Base-by-base conservation (phyloP, 1,140 invertebrate genomes). In the Pectinophora gossypiella region DNA sequence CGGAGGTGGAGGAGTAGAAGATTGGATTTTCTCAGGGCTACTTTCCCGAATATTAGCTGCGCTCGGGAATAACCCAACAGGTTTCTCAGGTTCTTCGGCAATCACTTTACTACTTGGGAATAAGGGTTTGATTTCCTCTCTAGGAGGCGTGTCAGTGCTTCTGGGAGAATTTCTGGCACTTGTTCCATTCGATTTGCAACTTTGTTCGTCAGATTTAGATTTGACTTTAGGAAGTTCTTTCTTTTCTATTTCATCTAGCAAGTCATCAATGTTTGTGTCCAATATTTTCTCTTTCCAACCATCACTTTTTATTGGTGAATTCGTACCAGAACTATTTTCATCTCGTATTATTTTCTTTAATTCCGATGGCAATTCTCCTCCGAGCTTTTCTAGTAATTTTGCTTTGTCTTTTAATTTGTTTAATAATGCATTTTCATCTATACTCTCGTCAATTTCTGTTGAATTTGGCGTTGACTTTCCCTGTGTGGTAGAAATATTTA, bases 241-340 rank as follows among this genome's bases (percentile, higher is more conserved):
- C 46, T 79, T 81, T 53, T 87, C 84, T 19, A 87, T 87, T 61
- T 85, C 80, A 56, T 81, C 64, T 59, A 87, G 47, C 20, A 87
- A 53, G 45, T 85, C 80, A 60, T 87, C 84, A 42, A 87, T 83
- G 51, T 82, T 76, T 38, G 70, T 61, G 32, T 67, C 58, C 13
- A 20, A 12, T 20, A 51, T 51, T 21, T 40, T 63, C 6, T 59
- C 46, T 27, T 55, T 53, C 22, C 58, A 68, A 7, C 19, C 50
- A 43, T 65, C 66, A 32, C 64, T 61, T 13, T 59, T 54, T 3
- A 54, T 47, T 0, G 72, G 72, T 2, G 79, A 72, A 0, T 45
- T 43, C 7, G 45, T 63, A 19, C 36, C 46, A 0, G 72, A 72
- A 22, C 58, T 60, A 0, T 59, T 58, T 21, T 82, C 76, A 22